Percentiles rank a stretch among this genome's conserved stretches.
phyloP scores from a whole-genome alignment of 1,140 invertebrate species.

The Brachionus sp. region DNA sequence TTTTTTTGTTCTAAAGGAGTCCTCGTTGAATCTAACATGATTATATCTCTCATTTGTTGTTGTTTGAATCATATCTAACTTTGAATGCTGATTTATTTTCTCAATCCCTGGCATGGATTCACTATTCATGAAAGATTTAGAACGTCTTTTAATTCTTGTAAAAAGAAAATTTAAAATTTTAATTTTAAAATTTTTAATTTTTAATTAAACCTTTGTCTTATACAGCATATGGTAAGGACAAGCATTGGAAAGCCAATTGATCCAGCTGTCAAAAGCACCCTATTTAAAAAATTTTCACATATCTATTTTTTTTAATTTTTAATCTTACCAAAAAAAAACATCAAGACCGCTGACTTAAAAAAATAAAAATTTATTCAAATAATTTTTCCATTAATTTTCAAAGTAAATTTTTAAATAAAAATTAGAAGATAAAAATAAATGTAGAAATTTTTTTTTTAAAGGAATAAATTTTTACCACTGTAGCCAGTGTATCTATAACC shows the following conservation, averaged over 20 bases:
- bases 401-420: not conserved
- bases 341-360: not conserved
- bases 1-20: not conserved
- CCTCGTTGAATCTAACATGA: conserved; percentile 25
- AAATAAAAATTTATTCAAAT: not conserved
- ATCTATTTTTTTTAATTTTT: not conserved
- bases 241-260: conserved; percentile 34
- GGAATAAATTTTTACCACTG: not conserved
- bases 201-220: not conserved
- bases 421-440: not conserved
- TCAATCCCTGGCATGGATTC: not conserved
- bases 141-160: not conserved
- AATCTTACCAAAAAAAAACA: conserved; percentile 17
- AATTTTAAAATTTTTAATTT: not conserved
- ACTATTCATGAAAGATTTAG: not conserved
- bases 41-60: conserved; percentile 19
- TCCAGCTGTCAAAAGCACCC: conserved; percentile 13
- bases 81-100: not conserved
- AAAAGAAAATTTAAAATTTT: not conserved
- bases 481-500: conserved; percentile 19
- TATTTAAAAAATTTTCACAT: not conserved
- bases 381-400: not conserved
- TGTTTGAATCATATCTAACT: not conserved
- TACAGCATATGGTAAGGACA: conserved; percentile 20
- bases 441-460: not conserved